These are phyloP conservation scores for Enoplosus armatus DNA, from an alignment of 2,797 vertebrate species.

Conservation along the genomic window DNA sequence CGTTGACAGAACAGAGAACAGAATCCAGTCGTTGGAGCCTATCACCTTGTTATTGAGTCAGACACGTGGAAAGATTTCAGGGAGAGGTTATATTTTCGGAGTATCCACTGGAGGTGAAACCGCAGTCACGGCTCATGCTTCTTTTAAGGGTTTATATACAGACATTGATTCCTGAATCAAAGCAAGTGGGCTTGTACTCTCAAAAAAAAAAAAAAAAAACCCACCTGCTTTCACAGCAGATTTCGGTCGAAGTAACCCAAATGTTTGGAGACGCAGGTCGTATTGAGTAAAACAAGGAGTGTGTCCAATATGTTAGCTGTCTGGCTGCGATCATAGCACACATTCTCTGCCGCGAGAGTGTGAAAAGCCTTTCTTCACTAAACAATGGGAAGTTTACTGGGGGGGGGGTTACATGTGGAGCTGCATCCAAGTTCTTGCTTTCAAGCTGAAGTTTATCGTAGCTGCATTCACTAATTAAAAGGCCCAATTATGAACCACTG, in stretches of 20 bases:
- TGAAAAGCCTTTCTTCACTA: conserved; percentile 4
- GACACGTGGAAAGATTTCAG: neutral
- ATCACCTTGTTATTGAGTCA: conserved; percentile 17
- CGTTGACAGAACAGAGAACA: conserved; percentile 16
- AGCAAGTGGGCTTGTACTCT: conserved; percentile 36
- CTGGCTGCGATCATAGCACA: neutral
- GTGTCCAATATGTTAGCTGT: neutral
- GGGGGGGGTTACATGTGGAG: conserved; percentile 12
- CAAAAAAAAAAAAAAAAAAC: too few relatives aligned
- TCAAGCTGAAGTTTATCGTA: conserved; percentile 37
- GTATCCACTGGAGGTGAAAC: conserved; percentile 22
- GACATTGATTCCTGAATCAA: conserved; percentile 52
- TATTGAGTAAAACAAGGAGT: neutral
- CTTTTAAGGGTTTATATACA: conserved; percentile 47
- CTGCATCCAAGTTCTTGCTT: conserved; percentile 27
- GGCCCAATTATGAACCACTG: too few relatives aligned
- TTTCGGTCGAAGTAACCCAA: conserved; percentile 23
- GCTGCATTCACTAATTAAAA: too few relatives aligned
- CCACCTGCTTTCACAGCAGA: conserved; percentile 9
- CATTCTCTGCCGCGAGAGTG: neutral
- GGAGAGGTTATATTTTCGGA: neutral
- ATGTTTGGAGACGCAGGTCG: neutral
- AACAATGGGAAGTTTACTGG: conserved; percentile 37
- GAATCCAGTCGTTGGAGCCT: conserved; percentile 15
- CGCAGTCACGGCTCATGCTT: conserved; percentile 18